These are phyloP conservation scores for Apotomis capreana DNA, from an alignment of 2,888 invertebrate genomes.

Conservation along the genomic window DNA sequence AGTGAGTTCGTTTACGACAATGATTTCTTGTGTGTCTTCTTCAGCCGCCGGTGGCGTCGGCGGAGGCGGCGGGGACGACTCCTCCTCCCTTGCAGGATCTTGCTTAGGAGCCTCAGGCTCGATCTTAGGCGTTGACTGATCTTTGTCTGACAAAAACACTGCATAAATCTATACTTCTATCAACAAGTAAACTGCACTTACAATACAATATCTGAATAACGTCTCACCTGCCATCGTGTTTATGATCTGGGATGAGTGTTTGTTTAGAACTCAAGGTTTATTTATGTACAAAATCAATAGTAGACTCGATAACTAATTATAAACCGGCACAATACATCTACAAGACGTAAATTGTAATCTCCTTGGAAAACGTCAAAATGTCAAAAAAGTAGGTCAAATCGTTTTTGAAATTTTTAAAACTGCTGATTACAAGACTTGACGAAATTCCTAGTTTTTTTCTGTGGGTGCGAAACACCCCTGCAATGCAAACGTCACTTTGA, in stretches of 20 bases:
- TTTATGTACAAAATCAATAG: conserved; percentile 37
- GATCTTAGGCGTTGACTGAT: conserved; percentile 6
- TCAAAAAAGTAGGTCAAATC: conserved; percentile 12
- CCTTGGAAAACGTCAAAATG: conserved; percentile 26
- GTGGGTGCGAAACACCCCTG: not conserved
- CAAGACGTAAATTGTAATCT: conserved; percentile 32
- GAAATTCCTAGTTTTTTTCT: not conserved
- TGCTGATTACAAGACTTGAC: too few species aligned
- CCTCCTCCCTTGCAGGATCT: conserved; percentile 43
- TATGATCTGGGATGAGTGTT: not conserved
- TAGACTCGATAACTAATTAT: conserved; percentile 27
- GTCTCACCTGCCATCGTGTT: conserved; percentile 34
- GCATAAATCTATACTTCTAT: conserved; percentile 14
- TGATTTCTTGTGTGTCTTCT: conserved; percentile 83
- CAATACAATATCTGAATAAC: conserved; percentile 1
- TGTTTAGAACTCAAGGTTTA: conserved; percentile 10
- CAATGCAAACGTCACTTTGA: not conserved
- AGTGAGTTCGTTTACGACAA: conserved; percentile 86
- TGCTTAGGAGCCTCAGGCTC: conserved; percentile 41
- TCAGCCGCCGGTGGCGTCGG: conserved; percentile 62
- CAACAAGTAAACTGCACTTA: not conserved
- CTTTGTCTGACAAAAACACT: conserved; percentile 28
- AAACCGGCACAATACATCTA: conserved; percentile 33
- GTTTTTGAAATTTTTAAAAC: not conserved
- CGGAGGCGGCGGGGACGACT: conserved; percentile 57